Percentiles rank a stretch among this genome's conserved stretches.
Conservation (phyloP, 2,113 vertebrate species). For the Heteronetta atricapilla region DNA sequence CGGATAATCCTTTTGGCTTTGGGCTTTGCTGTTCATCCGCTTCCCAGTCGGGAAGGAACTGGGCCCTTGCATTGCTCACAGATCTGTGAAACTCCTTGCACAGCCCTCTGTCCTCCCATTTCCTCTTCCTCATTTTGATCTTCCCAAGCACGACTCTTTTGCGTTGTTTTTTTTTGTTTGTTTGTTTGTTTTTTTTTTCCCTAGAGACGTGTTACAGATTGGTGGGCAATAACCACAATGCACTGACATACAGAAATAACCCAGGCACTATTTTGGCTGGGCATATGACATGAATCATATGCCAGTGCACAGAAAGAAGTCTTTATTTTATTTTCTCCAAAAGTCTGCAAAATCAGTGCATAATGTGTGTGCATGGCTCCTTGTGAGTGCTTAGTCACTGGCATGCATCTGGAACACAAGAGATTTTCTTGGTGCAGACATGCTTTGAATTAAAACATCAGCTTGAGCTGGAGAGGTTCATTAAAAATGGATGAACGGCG, state of each 20-base stretch:
- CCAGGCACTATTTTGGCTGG: neutral
- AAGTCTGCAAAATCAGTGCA: neutral
- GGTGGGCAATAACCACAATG: fast-evolving
- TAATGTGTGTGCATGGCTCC: fast-evolving
- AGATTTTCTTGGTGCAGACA: neutral
- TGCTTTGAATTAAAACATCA: conserved; percentile 11
- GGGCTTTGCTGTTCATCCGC: neutral
- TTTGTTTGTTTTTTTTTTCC: neutral
- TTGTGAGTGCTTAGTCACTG: neutral
- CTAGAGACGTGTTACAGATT: neutral
- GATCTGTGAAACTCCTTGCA: neutral
- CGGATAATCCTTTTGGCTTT: neutral
- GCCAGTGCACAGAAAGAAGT: neutral
- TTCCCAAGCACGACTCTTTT: fast-evolving
- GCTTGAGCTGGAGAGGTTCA: neutral
- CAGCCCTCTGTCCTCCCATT: neutral
- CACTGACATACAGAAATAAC: fast-evolving
- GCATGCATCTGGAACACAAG: neutral
- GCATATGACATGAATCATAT: neutral
- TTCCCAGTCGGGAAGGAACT: fast-evolving
- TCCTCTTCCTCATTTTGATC: neutral
- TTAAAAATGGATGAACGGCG: conserved; percentile 47
- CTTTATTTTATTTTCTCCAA: neutral
- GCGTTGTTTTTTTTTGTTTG: too few relatives aligned
- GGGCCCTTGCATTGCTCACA: neutral